Conservation (phyloP, 1,140 invertebrate species). For the Plectrocnemia conspersa region DNA sequence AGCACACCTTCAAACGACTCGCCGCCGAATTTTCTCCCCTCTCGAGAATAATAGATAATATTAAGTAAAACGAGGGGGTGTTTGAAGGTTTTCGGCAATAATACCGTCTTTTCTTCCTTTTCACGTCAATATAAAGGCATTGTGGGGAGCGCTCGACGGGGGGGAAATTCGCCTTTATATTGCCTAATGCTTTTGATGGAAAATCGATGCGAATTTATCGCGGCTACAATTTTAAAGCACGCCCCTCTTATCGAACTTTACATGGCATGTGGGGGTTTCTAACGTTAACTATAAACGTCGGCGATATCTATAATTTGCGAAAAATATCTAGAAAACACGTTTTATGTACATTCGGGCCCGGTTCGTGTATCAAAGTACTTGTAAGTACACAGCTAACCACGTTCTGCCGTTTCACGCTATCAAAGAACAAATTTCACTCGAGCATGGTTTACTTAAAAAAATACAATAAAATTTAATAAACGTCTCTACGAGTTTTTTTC, state of each 20-base stretch:
- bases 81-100: constrained; percentile 18
- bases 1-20: constrained; percentile 3
- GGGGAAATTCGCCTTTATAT: constrained; percentile 5
- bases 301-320: constrained; percentile 1
- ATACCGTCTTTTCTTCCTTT: constrained; percentile 23
- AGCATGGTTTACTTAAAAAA: too few species aligned
- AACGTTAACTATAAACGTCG: background rate
- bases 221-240: background rate
- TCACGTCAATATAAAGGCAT: constrained; percentile 26
- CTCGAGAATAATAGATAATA: constrained; percentile 24
- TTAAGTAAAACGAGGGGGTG: constrained; percentile 23
- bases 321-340: background rate
- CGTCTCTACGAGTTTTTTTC: too few species aligned
- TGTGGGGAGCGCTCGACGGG: constrained; percentile 13
- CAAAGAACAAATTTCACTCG: too few species aligned
- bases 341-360: background rate
- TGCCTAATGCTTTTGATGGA: constrained; percentile 13
- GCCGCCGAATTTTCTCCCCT: constrained; percentile 1
- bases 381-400: too few species aligned
- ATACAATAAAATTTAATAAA: too few species aligned
- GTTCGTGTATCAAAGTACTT: constrained; percentile 5
- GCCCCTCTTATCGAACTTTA: constrained; percentile 1
- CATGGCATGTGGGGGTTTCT: background rate
- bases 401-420: constrained; percentile 4
- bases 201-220: constrained; percentile 8